Evolutionary conservation across 1,140 invertebrate genomes (phyloP).

Genomic region (Meloidogyne hapla): DNA sequence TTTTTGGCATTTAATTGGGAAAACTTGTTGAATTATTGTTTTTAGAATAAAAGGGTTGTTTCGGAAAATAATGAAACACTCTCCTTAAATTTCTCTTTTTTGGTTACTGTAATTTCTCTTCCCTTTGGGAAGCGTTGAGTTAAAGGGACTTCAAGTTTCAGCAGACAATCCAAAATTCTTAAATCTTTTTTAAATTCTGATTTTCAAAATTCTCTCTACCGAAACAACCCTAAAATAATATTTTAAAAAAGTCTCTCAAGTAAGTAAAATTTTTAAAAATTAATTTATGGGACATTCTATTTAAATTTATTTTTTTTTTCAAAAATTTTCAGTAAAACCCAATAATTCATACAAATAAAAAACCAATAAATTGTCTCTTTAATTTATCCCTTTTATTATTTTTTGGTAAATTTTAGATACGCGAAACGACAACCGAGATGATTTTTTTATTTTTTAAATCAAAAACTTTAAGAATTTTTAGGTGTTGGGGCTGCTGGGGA

Average conservation of each 20-base stretch:
- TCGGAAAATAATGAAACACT: not conserved
- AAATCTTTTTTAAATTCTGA: too few species aligned
- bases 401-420: not conserved
- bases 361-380: not conserved
- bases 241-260: too few species aligned
- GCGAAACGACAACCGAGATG: not conserved
- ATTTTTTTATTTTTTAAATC: not conserved
- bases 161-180: too few species aligned
- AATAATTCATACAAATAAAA: slow-evolving; percentile 3
- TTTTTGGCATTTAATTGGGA: not conserved
- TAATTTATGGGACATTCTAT: not conserved
- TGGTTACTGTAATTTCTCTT: too few species aligned
- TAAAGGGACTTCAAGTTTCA: too few species aligned
- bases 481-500: slow-evolving; percentile 38
- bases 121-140: too few species aligned
- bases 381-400: slow-evolving; percentile 12
- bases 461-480: slow-evolving; percentile 9
- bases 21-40: slow-evolving; percentile 6
- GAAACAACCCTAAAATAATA: too few species aligned
- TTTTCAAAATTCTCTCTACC: too few species aligned
- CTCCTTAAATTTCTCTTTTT: too few species aligned
- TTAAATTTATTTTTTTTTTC: not conserved
- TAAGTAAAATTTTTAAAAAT: not conserved
- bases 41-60: not conserved
- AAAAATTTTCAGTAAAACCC: not conserved